Evolutionary conservation across 2,888 invertebrate genomes (phyloP).

Genomic region (Caradrina kadenii): DNA sequence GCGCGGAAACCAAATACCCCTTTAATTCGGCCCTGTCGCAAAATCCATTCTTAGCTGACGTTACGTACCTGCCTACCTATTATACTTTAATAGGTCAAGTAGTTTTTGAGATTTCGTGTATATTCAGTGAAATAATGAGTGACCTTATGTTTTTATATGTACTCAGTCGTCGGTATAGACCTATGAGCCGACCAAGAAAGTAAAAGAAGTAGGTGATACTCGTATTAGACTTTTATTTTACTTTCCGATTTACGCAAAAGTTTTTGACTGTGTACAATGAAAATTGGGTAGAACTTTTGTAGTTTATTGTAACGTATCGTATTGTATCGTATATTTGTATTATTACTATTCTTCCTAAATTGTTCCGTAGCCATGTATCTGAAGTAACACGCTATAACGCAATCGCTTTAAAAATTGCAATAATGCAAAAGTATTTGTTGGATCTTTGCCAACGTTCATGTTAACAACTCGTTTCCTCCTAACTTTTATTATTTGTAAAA

Average conservation of each 20-base stretch:
- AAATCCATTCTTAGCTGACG: no score
- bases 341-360: slow-evolving; percentile 22
- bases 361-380: neutral
- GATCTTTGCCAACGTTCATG: slow-evolving; percentile 34
- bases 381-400: slow-evolving; percentile 20
- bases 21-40: no score
- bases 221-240: slow-evolving; percentile 29
- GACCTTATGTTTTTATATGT: no score
- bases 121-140: no score
- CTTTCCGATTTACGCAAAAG: slow-evolving; percentile 22
- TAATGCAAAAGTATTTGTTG: slow-evolving; percentile 46
- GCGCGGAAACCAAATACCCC: no score
- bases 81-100: no score
- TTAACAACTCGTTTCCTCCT: slow-evolving; percentile 48
- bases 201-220: neutral
- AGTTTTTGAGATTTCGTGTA: no score
- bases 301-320: slow-evolving; percentile 21
- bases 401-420: slow-evolving; percentile 41
- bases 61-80: no score
- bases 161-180: no score
- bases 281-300: slow-evolving; percentile 33
- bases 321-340: slow-evolving; percentile 26
- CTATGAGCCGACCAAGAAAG: slow-evolving; percentile 13
- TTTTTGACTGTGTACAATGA: slow-evolving; percentile 15
- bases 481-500: slow-evolving; percentile 32